Percentiles rank a stretch among this genome's conserved stretches.
Evolutionary conservation across 2,113 vertebrate species (phyloP).

Genomic region (Ascaphus truei): DNA sequence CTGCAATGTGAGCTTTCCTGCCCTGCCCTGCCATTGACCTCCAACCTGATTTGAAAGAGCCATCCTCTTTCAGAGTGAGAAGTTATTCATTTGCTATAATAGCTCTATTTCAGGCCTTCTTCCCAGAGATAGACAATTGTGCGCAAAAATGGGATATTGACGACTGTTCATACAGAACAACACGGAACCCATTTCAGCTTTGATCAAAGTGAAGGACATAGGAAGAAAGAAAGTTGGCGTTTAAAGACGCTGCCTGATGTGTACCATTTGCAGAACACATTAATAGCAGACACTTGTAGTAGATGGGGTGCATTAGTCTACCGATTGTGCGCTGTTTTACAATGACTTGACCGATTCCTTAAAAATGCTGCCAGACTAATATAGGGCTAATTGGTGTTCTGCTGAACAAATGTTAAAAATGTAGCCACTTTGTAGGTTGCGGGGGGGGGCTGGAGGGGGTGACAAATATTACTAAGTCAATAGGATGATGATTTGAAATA

Average conservation of each 20-base stretch:
- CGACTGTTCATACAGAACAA: slow-evolving; percentile 28
- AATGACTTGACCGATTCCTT: slow-evolving; percentile 26
- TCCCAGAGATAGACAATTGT: slow-evolving; percentile 50
- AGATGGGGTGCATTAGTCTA: slow-evolving; percentile 18
- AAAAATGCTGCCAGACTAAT: slow-evolving; percentile 27
- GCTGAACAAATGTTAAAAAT: slow-evolving; percentile 24
- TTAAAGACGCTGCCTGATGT: slow-evolving; percentile 30
- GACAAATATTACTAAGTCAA: slow-evolving; percentile 36
- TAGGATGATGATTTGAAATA: slow-evolving; percentile 42
- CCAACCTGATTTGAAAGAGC: slow-evolving; percentile 57
- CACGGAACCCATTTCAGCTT: slow-evolving; percentile 38
- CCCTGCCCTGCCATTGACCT: slow-evolving; percentile 57
- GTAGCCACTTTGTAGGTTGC: slow-evolving; percentile 17
- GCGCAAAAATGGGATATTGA: slow-evolving; percentile 42
- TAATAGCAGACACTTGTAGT: slow-evolving; percentile 15
- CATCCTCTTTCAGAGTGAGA: slow-evolving; percentile 54
- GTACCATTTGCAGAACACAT: slow-evolving; percentile 19
- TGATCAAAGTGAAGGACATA: slow-evolving; percentile 23
- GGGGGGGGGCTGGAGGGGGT: no score
- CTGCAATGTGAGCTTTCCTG: slow-evolving; percentile 51
- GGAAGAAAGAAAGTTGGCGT: slow-evolving; percentile 31
- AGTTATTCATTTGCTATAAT: slow-evolving; percentile 58
- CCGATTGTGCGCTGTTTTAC: slow-evolving; percentile 37
- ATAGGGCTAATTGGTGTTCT: slow-evolving; percentile 23
- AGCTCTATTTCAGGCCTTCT: slow-evolving; percentile 49